Evolutionary conservation across 2,888 invertebrate genomes (phyloP).

Genomic region (Lepidocyrtinus sp.): DNA sequence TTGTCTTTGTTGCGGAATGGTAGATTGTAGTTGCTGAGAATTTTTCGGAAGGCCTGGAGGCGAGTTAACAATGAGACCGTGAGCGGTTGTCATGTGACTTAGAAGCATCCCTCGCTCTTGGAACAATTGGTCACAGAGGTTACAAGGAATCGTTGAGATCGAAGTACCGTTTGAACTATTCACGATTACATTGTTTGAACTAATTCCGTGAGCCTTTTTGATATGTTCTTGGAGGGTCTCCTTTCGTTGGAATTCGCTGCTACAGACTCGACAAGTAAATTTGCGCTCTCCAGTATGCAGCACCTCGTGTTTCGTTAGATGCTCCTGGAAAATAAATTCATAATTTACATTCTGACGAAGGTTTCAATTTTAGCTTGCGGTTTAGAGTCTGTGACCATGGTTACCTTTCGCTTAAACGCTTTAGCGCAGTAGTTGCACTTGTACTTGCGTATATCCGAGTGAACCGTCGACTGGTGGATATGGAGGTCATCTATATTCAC

Average conservation of each 20-base stretch:
- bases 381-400: background rate
- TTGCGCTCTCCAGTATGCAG: slow-evolving; percentile 65
- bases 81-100: slow-evolving; percentile 62
- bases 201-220: slow-evolving; percentile 58
- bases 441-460: slow-evolving; percentile 62
- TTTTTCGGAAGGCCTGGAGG: slow-evolving; percentile 40
- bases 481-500: slow-evolving; percentile 60
- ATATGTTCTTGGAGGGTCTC: slow-evolving; percentile 67
- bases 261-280: slow-evolving; percentile 60
- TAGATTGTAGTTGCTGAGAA: background rate
- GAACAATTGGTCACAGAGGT: slow-evolving; percentile 65
- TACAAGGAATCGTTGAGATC: slow-evolving; percentile 59
- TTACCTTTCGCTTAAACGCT: slow-evolving; percentile 65
- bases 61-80: slow-evolving; percentile 59
- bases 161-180: background rate
- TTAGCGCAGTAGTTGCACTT: slow-evolving; percentile 67
- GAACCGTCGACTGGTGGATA: slow-evolving; percentile 64
- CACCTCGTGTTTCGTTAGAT: slow-evolving; percentile 64
- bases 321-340: slow-evolving; percentile 56
- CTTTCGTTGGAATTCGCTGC: slow-evolving; percentile 64
- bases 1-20: background rate
- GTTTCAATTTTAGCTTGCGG: too few species aligned
- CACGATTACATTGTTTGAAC: background rate
- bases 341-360: too few species aligned
- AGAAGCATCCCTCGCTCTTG: slow-evolving; percentile 55